Base-by-base conservation (phyloP, 2,888 invertebrate genomes). In the Glomeris marginata region DNA sequence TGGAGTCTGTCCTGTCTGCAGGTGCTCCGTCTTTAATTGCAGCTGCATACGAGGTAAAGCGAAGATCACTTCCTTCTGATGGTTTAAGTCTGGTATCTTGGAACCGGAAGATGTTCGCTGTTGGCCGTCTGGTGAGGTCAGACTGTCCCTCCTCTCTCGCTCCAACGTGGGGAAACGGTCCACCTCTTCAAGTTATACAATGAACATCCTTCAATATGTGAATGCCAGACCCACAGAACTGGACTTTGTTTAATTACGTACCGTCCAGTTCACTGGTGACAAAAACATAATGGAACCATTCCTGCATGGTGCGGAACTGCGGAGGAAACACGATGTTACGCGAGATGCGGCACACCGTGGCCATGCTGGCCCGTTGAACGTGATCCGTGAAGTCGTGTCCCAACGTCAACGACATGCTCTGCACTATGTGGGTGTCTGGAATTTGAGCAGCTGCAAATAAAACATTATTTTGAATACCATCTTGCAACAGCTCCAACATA, bases 221-320 rank as follows among this genome's bases (percentile, higher is more conserved):
- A n/a, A 34, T 36, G 36, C 10, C 13, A 11, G 13, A 36, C 10
- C 36, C 13, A 36, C 11, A 13, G 36, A 36, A 36, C 36, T 36
- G n/a, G n/a, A n/a, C n/a, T n/a, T n/a, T n/a, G 36, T 11, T 36
- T 36, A 10, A 36, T 36, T 38, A 56, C 65, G 68, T 66, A 90
- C 91, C 88, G 70, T 92, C 92, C 50, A 92, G 84, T 69, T 92
- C 92, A 66, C 86, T 85, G 59, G 84, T 86, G 18, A 88, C 84
- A 70, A 95, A 94, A 0, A 94, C 88, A 68, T 95, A 95, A 61
- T 85, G 82, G 72, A 95, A 94, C 94, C 95, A 95, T 69, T 95
- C 94, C 61, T 84, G 81, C 38, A 94, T 74, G 36, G 84, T 84
- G 68, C 90, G 85, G 69, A 92, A 92, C 70, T 92, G 92, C 33